phyloP scores from a whole-genome alignment of 2,113 vertebrate species.

The Glareola pratincola region DNA sequence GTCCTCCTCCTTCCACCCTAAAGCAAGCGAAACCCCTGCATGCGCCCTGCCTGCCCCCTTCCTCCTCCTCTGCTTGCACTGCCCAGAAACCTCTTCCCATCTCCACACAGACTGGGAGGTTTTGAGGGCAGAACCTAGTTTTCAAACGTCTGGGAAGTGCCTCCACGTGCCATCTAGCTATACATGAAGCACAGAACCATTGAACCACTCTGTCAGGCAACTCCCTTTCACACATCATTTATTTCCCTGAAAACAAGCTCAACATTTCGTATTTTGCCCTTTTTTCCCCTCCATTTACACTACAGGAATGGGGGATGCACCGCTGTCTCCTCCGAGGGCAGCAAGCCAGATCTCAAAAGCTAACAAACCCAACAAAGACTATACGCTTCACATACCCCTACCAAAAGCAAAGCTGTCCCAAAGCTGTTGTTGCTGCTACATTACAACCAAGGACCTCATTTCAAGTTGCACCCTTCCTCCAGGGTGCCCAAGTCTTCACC shows the following conservation, averaged over 20 bases:
- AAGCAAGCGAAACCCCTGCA: background rate
- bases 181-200: background rate
- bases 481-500: background rate
- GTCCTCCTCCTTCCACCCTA: background rate
- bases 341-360: background rate
- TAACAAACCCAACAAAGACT: background rate
- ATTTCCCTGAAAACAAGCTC: background rate
- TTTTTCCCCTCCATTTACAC: background rate
- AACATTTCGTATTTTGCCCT: background rate
- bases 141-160: background rate
- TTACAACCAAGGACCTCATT: background rate
- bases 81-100: background rate
- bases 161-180: background rate
- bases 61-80: background rate
- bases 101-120: background rate
- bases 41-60: background rate
- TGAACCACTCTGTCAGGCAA: background rate
- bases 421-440: accelerated
- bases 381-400: accelerated
- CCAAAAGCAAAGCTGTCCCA: background rate
- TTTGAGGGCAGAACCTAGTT: background rate
- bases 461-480: background rate
- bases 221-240: background rate
- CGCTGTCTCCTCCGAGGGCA: accelerated
- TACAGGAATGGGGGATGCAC: background rate